phyloP scores from a whole-genome alignment of 2,797 vertebrate species.

The Enteromius paludinosus region DNA sequence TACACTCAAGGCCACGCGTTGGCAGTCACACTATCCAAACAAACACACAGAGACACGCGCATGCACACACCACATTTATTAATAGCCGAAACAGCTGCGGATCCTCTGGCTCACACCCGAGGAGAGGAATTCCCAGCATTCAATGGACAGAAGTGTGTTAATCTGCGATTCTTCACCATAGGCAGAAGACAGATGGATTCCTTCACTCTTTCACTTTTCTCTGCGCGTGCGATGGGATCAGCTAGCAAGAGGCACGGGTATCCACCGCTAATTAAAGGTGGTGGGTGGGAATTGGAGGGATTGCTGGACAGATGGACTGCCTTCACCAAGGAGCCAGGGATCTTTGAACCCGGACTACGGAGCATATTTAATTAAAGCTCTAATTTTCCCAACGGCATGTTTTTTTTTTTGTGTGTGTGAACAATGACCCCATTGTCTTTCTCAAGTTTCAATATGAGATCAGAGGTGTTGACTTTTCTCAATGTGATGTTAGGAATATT shows the following conservation, averaged over 20 bases:
- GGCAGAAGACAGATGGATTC: conserved; percentile 58
- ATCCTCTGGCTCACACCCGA: conserved; percentile 51
- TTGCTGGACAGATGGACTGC: conserved; percentile 56
- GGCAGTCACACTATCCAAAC: conserved; percentile 44
- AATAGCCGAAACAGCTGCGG: conserved; percentile 51
- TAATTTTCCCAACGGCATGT: conserved; percentile 24
- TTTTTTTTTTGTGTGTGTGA: conserved; percentile 15
- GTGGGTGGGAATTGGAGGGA: conserved; percentile 51
- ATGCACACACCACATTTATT: conserved; percentile 38
- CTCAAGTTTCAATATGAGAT: conserved; percentile 9
- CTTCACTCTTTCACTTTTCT: conserved; percentile 54
- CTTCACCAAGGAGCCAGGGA: conserved; percentile 56
- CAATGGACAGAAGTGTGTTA: conserved; percentile 54
- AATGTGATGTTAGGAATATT: background rate
- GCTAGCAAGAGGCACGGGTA: conserved; percentile 43
- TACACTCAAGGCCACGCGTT: conserved; percentile 45
- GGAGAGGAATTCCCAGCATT: conserved; percentile 58
- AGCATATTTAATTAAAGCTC: conserved; percentile 58
- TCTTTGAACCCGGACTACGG: conserved; percentile 54
- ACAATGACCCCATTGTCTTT: conserved; percentile 28
- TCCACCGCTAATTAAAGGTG: conserved; percentile 57
- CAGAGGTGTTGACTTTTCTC: background rate
- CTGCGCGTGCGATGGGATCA: conserved; percentile 46
- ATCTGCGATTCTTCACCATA: conserved; percentile 59
- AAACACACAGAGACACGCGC: conserved; percentile 41